Conservation (phyloP, 2,797 vertebrate species). For the Hylomyscus alleni region DNA sequence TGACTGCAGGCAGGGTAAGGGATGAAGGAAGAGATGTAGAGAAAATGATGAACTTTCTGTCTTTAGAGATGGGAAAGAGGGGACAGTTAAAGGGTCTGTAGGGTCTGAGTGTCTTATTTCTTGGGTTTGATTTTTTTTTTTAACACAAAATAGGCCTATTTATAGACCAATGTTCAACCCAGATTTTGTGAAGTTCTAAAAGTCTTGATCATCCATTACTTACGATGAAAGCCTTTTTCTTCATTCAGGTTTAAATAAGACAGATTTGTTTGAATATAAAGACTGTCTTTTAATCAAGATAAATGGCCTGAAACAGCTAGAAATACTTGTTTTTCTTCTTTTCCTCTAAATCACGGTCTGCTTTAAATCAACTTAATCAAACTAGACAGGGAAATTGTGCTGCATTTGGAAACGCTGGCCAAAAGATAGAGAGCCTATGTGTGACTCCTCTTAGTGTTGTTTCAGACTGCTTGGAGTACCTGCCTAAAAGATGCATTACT, state of each 20-base stretch:
- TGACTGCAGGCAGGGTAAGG: background rate
- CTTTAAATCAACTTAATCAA: conserved; percentile 85
- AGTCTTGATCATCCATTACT: conserved; percentile 80
- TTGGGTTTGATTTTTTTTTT: background rate
- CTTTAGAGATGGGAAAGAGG: background rate
- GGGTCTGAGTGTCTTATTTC: background rate
- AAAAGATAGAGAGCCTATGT: background rate
- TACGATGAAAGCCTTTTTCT: conserved; percentile 70
- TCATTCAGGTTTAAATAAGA: conserved; percentile 71
- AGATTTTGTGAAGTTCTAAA: conserved; percentile 73
- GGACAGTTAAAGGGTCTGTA: background rate
- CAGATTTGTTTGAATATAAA: conserved; percentile 62
- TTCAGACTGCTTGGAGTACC: background rate
- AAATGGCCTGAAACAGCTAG: conserved; percentile 86
- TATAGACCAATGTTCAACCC: conserved; percentile 72
- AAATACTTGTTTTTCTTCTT: conserved; percentile 85
- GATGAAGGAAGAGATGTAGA: background rate
- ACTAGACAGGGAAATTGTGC: conserved; percentile 79
- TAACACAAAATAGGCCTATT: conserved; percentile 66
- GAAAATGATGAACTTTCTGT: background rate
- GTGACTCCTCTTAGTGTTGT: fast-evolving
- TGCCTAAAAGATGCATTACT: background rate
- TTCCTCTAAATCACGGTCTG: conserved; percentile 84
- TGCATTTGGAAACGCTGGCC: conserved; percentile 61
- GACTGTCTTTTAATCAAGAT: conserved; percentile 86